Evolutionary conservation across 2,888 invertebrate genomes (phyloP), one percentile per base, ranked within the genome.

Genomic region (Anthophora plumipes): DNA sequence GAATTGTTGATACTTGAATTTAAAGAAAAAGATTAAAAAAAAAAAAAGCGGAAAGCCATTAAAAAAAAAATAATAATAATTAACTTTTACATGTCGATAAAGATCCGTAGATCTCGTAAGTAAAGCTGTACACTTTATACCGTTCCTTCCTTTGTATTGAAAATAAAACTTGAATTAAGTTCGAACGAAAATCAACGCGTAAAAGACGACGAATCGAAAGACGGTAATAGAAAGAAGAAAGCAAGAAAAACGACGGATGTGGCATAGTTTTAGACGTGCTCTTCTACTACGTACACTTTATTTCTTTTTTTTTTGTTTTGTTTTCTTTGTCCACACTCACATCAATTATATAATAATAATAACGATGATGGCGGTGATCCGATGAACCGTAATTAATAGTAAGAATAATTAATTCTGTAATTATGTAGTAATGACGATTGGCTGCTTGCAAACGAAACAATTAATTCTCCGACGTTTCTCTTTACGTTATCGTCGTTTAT

Each of bases 211-310:
- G n/a, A n/a, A n/a, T n/a, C n/a, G n/a, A n/a, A n/a, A n/a, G n/a
- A n/a, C n/a, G n/a, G n/a, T n/a, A 20, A 39, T 50, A 14, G 6
- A 22, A 64, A 64, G 39, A 48, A 61, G 46, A 55, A n/a, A n/a
- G n/a, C 20, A 48, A 31, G 43, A 41, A 60, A n/a, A 11, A 80
- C 76, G 69, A 61, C 69, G 64, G 73, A 70, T 77, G 71, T 77
- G 71, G 55, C 68, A 82, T 70, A 71, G n/a, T n/a, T 81, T 64
- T 66, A 66, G 46, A 66, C 68, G 68, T 50, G n/a, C 41, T n/a
- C 78, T 85, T 88, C 83, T 86, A 85, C 85, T 88, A 89, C 87
- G 86, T 88, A 89, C 85, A 89, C 82, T 90, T 89, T 89, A 86
- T 90, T 89, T 86, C 76, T 68, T 76, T n/a, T n/a, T n/a, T n/a